phyloP scores from a whole-genome alignment of 1,140 invertebrate genomes.

The Drosophila teissieri region DNA sequence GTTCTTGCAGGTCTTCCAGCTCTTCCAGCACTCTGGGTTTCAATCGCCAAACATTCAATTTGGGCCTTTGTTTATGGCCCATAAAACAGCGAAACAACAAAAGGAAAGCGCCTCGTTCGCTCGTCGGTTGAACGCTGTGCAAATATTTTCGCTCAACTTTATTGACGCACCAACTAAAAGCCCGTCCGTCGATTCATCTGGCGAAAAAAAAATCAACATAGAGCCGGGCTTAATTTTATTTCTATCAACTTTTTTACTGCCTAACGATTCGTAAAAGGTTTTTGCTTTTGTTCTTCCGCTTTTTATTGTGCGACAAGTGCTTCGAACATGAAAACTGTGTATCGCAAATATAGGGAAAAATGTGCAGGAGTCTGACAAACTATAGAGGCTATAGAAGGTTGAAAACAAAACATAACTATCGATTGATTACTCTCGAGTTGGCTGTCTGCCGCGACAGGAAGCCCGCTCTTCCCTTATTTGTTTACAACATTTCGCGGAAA shows the following conservation, averaged over 20 bases:
- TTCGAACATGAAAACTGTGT: conserved; percentile 33
- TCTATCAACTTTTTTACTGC: conserved; percentile 55
- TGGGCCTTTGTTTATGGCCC: conserved; percentile 37
- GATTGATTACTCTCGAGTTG: conserved; percentile 33
- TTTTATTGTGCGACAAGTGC: conserved; percentile 36
- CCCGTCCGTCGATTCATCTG: conserved; percentile 14
- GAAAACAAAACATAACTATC: conserved; percentile 29
- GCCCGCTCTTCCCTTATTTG: conserved; percentile 8
- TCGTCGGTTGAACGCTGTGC: conserved; percentile 28
- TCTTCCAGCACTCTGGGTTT: conserved; percentile 1
- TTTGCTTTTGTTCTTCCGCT: conserved; percentile 20
- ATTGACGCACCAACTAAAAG: conserved; percentile 48
- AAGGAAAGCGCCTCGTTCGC: conserved; percentile 18
- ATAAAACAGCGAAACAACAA: conserved; percentile 39
- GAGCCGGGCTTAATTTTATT: conserved; percentile 46
- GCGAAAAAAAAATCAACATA: conserved; percentile 1
- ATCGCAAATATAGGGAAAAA: conserved; percentile 1
- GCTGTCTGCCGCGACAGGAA: conserved; percentile 1
- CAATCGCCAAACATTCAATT: conserved; percentile 30
- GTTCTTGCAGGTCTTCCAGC: conserved; percentile 1
- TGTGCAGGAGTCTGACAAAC: conserved; percentile 1
- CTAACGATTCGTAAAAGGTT: conserved; percentile 48
- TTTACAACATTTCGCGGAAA: conserved; percentile 30
- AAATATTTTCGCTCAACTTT: conserved; percentile 56
- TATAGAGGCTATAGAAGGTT: not conserved